phyloP scores from a whole-genome alignment of 2,113 vertebrate genomes.

The Alligator mississippiensis region DNA sequence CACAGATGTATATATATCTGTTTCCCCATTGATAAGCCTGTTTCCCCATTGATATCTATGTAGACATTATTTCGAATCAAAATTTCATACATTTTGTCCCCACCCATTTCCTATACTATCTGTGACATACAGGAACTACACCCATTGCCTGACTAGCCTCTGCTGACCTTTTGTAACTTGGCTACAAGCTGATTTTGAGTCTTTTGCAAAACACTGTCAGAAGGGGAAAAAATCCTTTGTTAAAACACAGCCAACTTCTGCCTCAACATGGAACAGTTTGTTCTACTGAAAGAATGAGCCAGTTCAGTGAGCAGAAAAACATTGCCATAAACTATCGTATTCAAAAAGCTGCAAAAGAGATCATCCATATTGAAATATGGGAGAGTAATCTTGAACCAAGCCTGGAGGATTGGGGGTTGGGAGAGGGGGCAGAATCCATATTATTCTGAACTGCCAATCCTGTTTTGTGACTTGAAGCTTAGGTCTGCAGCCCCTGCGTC shows the following conservation, averaged over 20 bases:
- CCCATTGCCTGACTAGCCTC: conserved; percentile 82
- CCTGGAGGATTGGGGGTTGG: not conserved
- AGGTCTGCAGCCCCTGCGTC: conserved; percentile 55
- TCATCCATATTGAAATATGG: conserved; percentile 32
- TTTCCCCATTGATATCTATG: conserved; percentile 63
- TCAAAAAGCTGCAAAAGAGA: conserved; percentile 70
- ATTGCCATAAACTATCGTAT: conserved; percentile 77
- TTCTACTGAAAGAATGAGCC: conserved; percentile 84
- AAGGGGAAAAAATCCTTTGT: conserved; percentile 81
- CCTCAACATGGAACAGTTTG: conserved; percentile 85
- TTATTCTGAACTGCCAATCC: conserved; percentile 6
- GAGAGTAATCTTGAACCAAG: not conserved
- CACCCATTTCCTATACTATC: conserved; percentile 82
- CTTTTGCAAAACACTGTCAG: conserved; percentile 83
- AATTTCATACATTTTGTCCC: conserved; percentile 74
- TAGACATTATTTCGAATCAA: conserved; percentile 61
- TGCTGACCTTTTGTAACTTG: conserved; percentile 87
- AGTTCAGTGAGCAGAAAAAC: conserved; percentile 86
- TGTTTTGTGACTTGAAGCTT: not conserved
- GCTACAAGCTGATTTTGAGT: conserved; percentile 83
- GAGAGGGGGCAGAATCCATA: not conserved
- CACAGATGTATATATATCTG: not conserved
- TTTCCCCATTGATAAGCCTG: conserved; percentile 55
- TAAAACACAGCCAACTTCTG: conserved; percentile 85
- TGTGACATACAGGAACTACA: conserved; percentile 83